Evolutionary conservation across 2,797 vertebrate genomes (phyloP), one percentile per base, ranked within the genome.

Genomic region (Melanotaenia pygmaea): DNA sequence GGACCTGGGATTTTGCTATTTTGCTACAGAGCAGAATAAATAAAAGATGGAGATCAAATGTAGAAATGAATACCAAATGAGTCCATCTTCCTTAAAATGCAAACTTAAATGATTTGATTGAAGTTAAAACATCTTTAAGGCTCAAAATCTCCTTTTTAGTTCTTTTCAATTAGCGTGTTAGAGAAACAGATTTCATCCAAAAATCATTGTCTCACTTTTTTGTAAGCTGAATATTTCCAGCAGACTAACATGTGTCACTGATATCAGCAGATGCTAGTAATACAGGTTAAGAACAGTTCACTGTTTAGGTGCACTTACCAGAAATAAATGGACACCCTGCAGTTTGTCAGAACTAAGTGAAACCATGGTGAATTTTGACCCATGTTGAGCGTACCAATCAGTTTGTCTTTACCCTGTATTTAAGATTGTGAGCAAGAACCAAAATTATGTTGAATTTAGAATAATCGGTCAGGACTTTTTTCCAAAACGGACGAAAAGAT

Each of bases 71-170:
- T 51, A n/a, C 22, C 56, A 72, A 66, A 70, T 3, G 0, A 51
- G 51, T 67, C 37, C 13, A 22, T 26, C 7, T 53, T 30, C 14
- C 38, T 64, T 30, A 56, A 26, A 58, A 2, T 24, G 28, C 22
- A 54, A 59, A 54, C 5, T 13, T 37, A 53, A 66, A n/a, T 10
- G 14, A 61, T 81, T 53, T 45, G 5, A n/a, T 56, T 30, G 4
- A 7, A n/a, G 4, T 61, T 35, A 18, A 66, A 63, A 62, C 5
- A 67, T 9, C 22, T 51, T 24, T 38, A 22, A 65, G 28, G 3
- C 32, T 10, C 24, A 13, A 30, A 58, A 34, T 69, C 10, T 72
- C 24, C 5, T 3, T 40, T 58, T 65, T 3, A 50, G 20, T 35
- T 67, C 26, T 28, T 56, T 16, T 56, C 3, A 9, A 18, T 37